Evolutionary conservation across 2,797 vertebrate genomes (phyloP).

Genomic region (Thunnus albacares): DNA sequence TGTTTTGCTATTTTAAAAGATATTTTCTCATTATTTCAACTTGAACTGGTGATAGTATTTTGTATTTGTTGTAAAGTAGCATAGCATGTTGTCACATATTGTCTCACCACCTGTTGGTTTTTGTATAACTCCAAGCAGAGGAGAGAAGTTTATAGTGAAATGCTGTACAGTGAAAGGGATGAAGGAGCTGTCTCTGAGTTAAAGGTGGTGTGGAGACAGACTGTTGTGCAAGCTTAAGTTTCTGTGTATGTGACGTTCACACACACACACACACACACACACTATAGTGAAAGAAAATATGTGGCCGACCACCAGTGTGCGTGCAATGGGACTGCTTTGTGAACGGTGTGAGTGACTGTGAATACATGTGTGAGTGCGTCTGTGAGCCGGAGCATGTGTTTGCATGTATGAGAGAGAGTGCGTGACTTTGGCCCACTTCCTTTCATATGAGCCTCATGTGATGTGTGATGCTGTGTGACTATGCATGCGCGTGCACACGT

Average conservation of each 20-base stretch:
- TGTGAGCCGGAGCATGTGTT: constrained; percentile 64
- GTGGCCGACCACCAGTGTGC: constrained; percentile 45
- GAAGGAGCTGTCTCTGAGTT: constrained; percentile 29
- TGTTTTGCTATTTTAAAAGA: not conserved
- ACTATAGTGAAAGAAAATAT: constrained; percentile 51
- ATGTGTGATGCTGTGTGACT: constrained; percentile 41
- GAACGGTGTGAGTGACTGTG: constrained; percentile 54
- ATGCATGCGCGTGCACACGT: not conserved
- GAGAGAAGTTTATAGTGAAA: constrained; percentile 17
- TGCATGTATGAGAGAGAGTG: constrained; percentile 69
- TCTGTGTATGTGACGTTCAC: constrained; percentile 36
- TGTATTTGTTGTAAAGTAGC: not conserved
- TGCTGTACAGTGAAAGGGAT: constrained; percentile 26
- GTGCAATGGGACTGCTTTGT: constrained; percentile 48
- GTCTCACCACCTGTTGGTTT: constrained; percentile 29
- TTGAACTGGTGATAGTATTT: not conserved
- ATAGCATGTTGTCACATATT: constrained; percentile 15
- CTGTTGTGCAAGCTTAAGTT: constrained; percentile 36
- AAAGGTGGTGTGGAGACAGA: constrained; percentile 23
- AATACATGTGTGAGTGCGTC: constrained; percentile 57
- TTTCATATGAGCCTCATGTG: constrained; percentile 72
- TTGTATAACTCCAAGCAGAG: constrained; percentile 7
- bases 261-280: not conserved
- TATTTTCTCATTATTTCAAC: not conserved
- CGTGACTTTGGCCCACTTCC: constrained; percentile 65